Evolutionary conservation across 2,888 invertebrate species (phyloP).

Genomic region (Temnothorax rugatulus): DNA sequence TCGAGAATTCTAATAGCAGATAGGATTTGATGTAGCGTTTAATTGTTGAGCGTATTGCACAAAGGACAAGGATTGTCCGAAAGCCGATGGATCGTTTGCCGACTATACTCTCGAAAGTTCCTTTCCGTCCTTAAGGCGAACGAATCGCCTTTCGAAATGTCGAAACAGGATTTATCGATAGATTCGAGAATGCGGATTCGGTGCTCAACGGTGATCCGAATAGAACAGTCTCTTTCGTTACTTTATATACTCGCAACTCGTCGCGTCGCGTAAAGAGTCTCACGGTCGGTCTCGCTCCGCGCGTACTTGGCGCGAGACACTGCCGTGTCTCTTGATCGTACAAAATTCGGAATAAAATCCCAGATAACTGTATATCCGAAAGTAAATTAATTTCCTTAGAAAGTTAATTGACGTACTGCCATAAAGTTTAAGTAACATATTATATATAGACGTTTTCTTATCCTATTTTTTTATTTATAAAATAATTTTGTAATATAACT

Average conservation of each 20-base stretch:
- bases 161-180: constrained; percentile 37
- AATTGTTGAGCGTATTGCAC: constrained; percentile 43
- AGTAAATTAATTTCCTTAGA: not conserved
- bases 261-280: no score
- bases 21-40: constrained; percentile 31
- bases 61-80: not conserved
- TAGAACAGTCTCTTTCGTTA: not conserved
- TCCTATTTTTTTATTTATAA: not conserved
- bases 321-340: no score
- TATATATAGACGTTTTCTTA: not conserved
- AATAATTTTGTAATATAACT: not conserved
- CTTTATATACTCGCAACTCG: no score
- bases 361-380: not conserved
- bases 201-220: constrained; percentile 21
- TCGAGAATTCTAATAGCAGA: not conserved
- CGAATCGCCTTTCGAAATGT: constrained; percentile 28
- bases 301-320: no score
- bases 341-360: constrained; percentile 6
- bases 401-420: not conserved
- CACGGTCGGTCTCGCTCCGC: no score
- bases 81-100: constrained; percentile 27
- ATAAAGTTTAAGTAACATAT: constrained; percentile 1
- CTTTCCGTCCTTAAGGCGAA: constrained; percentile 30
- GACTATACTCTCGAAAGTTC: constrained; percentile 49
- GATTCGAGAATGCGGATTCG: constrained; percentile 32